Percentiles rank a stretch among this genome's conserved stretches.
Evolutionary conservation across 2,113 vertebrate species (phyloP).

Genomic region (Ginglymostoma cirratum): DNA sequence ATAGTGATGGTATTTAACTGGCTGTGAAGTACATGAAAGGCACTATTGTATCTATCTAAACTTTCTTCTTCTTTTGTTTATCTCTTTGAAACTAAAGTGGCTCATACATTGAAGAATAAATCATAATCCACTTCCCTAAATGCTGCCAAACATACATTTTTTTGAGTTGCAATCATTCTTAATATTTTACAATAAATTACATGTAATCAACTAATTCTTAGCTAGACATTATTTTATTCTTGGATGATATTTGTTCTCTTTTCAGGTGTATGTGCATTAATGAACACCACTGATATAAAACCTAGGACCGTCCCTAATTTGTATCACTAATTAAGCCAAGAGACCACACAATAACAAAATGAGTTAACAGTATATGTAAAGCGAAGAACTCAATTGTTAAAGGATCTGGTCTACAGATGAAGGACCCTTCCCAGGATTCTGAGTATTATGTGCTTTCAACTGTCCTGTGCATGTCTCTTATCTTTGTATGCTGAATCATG

Average conservation of each 20-base stretch:
- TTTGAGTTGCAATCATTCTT: not conserved
- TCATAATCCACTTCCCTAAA: not conserved
- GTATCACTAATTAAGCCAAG: not conserved
- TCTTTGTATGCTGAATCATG: not conserved
- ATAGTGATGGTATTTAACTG: not conserved
- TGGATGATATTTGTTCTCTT: not conserved
- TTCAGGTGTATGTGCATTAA: not conserved
- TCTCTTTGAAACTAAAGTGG: not conserved
- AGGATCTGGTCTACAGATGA: not conserved
- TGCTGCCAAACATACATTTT: not conserved
- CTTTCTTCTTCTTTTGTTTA: not conserved
- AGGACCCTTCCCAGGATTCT: not conserved
- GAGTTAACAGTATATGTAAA: not conserved
- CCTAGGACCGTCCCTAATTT: not conserved
- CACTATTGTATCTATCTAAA: not conserved
- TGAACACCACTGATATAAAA: not conserved
- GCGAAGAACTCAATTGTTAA: not conserved
- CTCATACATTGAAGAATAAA: not conserved
- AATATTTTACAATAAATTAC: not conserved
- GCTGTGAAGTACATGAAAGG: not conserved
- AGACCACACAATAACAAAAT: not conserved
- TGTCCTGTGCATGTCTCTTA: not conserved
- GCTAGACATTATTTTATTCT: not conserved
- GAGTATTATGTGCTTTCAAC: not conserved
- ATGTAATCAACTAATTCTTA: not conserved